phyloP scores from a whole-genome alignment of 2,888 invertebrate genomes.

The Drosophila yooni region DNA sequence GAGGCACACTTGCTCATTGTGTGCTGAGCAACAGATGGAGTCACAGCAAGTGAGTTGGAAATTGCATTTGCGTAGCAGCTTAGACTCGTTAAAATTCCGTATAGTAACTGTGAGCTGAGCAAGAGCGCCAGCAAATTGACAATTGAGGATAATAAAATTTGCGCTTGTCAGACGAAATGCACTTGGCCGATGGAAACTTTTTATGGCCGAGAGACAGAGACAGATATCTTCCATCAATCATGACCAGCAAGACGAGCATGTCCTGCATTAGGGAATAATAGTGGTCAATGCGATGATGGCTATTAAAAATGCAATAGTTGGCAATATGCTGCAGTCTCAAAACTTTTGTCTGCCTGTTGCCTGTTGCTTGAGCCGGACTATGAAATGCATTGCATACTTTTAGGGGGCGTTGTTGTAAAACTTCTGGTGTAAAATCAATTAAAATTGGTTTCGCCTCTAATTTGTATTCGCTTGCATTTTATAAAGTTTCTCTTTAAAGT shows the following conservation, averaged over 20 bases:
- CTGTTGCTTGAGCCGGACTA: constrained; percentile 21
- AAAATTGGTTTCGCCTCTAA: constrained; percentile 56
- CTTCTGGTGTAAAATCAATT: constrained; percentile 55
- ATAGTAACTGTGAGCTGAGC: constrained; percentile 14
- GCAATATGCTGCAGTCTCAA: constrained; percentile 4
- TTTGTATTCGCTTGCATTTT: constrained; percentile 47
- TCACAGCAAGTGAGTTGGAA: constrained; percentile 7
- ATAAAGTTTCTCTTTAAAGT: constrained; percentile 49
- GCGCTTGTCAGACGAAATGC: constrained; percentile 14
- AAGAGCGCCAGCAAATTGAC: constrained; percentile 28
- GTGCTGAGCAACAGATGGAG: constrained; percentile 4
- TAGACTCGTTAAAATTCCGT: constrained; percentile 30
- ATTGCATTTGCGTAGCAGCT: constrained; percentile 21
- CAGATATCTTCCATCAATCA: neutral
- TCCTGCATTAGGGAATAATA: constrained; percentile 8
- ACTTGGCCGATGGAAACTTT: constrained; percentile 13
- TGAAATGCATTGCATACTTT: constrained; percentile 51
- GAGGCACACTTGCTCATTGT: constrained; percentile 12
- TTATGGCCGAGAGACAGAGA: neutral
- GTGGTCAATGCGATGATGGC: constrained; percentile 27
- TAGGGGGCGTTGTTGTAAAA: constrained; percentile 14
- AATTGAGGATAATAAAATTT: constrained; percentile 41
- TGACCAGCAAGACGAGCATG: neutral
- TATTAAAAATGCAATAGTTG: constrained; percentile 40
- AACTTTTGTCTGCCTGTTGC: constrained; percentile 9